phyloP scores from a whole-genome alignment of 53 echinoderm and acorn worm species.

The Henricia sp. region DNA sequence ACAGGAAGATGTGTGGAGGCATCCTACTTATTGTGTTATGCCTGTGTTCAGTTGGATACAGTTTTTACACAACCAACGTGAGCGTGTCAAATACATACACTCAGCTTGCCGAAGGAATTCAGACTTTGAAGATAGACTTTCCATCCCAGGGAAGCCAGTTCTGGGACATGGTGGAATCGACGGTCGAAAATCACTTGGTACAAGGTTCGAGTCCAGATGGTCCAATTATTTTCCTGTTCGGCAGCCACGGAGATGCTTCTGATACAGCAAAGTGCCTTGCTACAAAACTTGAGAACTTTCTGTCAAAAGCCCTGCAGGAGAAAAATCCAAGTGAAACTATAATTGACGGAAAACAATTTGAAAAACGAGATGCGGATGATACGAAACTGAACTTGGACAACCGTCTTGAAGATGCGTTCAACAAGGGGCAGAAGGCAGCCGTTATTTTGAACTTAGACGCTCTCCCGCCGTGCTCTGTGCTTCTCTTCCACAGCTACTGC shows the following conservation, averaged over 20 bases:
- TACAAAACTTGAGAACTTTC: constrained; percentile 24
- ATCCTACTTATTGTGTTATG: no score
- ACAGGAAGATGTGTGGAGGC: no score
- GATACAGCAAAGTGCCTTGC: constrained; percentile 45
- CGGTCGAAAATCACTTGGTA: constrained; percentile 35
- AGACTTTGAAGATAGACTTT: constrained; percentile 21
- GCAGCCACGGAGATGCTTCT: constrained; percentile 31
- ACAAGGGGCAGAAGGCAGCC: constrained; percentile 38
- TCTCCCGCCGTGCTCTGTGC: constrained; percentile 81
- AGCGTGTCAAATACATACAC: background rate
- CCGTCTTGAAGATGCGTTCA: constrained; percentile 23
- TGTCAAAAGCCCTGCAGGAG: constrained; percentile 27
- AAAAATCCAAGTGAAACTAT: background rate
- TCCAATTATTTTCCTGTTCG: constrained; percentile 67
- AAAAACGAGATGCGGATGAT: constrained; percentile 20
- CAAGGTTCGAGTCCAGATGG: constrained; percentile 1
- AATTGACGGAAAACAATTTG: constrained; percentile 43
- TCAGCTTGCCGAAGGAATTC: background rate
- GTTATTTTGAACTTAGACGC: constrained; percentile 64
- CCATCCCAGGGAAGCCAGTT: constrained; percentile 34
- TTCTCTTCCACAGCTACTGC: constrained; percentile 91
- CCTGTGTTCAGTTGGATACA: no score
- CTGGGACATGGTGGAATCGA: constrained; percentile 61
- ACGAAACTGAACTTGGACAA: constrained; percentile 58
- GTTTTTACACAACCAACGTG: background rate